Evolutionary conservation across 2,888 invertebrate genomes (phyloP), one percentile per base, ranked within the genome.

Genomic region (Sinelater perroti): DNA sequence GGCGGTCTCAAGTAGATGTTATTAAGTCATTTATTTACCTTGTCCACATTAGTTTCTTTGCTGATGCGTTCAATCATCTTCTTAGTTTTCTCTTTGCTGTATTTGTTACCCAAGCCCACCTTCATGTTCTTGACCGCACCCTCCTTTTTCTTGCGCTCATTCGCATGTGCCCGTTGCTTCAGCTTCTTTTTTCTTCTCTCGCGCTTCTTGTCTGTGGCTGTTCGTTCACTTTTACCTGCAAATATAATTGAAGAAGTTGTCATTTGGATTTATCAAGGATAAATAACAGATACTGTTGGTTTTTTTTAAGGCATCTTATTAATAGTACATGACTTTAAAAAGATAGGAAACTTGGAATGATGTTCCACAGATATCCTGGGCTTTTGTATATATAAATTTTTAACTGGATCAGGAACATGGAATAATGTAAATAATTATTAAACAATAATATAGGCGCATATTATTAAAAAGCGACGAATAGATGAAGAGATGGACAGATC

Each of bases 131-230:
- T 79, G 79, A 70, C 75, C 69, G 7, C 71, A 56, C 82, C 78
- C 21, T 81, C 81, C 72, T 95, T 93, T 58, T 87, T 85, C 40
- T 85, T 80, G 78, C 97, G 97, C 81, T 94, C 95, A 75, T 87
- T 87, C 66, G 97, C 85, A 55, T 96, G 81, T 66, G 93, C 93
- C 42, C 96, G 85, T 65, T 95, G 94, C 77, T 88, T 93, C 72
- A 97, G 97, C 0, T 96, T 93, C 49, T 83, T 82, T 75, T 88
- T 87, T 67, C 97, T 85, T 55, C 96, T 81, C 66, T 93, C 93
- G 38, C 97, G 85, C 65, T 95, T 94, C 77, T 89, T 93, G 72
- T 98, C 97, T 0, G 96, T 93, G 50, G 83, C 82, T 0, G 89
- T 87, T 59, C 91, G 84, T 79, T 98, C 98, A 7, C 86, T 85